phyloP scores from a whole-genome alignment of 2,888 invertebrate genomes.

The Hedychridium roseum region DNA sequence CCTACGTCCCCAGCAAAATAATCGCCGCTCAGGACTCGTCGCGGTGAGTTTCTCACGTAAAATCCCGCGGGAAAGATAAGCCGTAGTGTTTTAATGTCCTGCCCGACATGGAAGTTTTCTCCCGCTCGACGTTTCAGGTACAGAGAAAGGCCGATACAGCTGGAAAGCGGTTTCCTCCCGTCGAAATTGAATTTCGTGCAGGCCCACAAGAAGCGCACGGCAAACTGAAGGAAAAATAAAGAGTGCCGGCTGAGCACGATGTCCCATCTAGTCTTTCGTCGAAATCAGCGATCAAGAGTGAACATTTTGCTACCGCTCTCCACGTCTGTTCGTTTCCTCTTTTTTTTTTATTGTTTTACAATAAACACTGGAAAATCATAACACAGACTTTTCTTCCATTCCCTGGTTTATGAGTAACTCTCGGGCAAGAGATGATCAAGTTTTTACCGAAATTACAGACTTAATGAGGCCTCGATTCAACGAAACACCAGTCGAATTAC shows the following conservation, averaged over 20 bases:
- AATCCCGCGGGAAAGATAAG: too few species aligned
- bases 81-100: too few species aligned
- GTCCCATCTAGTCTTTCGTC: constrained; percentile 54
- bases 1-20: constrained; percentile 64
- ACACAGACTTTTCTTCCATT: too few species aligned
- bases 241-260: constrained; percentile 10
- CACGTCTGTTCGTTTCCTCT: too few species aligned
- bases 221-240: constrained; percentile 36
- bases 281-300: constrained; percentile 31
- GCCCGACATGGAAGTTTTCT: too few species aligned
- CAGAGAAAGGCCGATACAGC: constrained; percentile 55
- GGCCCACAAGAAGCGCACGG: constrained; percentile 51
- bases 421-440: too few species aligned
- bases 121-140: constrained; percentile 46
- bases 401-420: too few species aligned
- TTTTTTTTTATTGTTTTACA: constrained; percentile 4
- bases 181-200: constrained; percentile 55
- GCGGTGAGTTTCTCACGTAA: too few species aligned
- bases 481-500: too few species aligned
- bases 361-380: too few species aligned
- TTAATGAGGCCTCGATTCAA: too few species aligned
- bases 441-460: too few species aligned
- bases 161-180: constrained; percentile 58
- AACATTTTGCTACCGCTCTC: constrained; percentile 6
- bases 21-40: constrained; percentile 56